These are phyloP conservation scores for Anthopleura sola DNA, from an alignment of 64 coral and sea anemone genomes.

Conservation along the genomic window DNA sequence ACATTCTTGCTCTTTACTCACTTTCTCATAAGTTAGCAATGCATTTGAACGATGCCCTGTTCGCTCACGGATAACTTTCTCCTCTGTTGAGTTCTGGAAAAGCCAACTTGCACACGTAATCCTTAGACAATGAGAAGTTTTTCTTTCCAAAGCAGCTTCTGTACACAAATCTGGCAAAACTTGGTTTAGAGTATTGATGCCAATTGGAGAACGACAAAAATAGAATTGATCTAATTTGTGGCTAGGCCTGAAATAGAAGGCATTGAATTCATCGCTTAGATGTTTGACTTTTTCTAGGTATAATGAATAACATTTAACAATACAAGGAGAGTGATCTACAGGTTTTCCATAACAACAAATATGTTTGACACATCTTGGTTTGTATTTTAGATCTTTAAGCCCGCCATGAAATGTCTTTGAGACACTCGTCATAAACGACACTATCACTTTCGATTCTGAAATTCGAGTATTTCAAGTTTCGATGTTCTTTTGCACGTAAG, in stretches of 20 bases:
- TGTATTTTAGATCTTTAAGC: slow-evolving; percentile 42
- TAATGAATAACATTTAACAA: slow-evolving; percentile 34
- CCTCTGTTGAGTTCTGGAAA: not conserved
- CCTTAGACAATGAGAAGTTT: slow-evolving; percentile 5
- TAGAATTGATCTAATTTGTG: not conserved
- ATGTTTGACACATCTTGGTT: slow-evolving; percentile 20
- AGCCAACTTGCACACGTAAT: not conserved
- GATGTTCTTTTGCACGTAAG: too few species aligned
- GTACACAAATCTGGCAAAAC: slow-evolving; percentile 14
- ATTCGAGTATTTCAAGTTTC: too few species aligned
- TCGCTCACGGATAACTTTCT: slow-evolving; percentile 3
- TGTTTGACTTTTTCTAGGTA: slow-evolving; percentile 17
- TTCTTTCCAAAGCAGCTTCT: not conserved
- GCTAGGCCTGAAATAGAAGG: slow-evolving; percentile 35
- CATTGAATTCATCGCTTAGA: slow-evolving; percentile 13
- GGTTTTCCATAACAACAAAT: slow-evolving; percentile 1
- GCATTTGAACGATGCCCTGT: slow-evolving; percentile 27
- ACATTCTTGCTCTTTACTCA: too few species aligned
- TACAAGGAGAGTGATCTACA: not conserved
- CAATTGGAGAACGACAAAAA: not conserved
- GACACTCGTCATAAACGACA: not conserved
- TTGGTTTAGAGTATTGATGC: slow-evolving; percentile 31
- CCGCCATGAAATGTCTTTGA: slow-evolving; percentile 41
- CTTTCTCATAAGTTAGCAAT: not conserved
- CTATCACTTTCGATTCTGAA: too few species aligned